Evolutionary conservation across 2,888 invertebrate genomes (phyloP).

Genomic region (Phragmatobia fuliginosa): DNA sequence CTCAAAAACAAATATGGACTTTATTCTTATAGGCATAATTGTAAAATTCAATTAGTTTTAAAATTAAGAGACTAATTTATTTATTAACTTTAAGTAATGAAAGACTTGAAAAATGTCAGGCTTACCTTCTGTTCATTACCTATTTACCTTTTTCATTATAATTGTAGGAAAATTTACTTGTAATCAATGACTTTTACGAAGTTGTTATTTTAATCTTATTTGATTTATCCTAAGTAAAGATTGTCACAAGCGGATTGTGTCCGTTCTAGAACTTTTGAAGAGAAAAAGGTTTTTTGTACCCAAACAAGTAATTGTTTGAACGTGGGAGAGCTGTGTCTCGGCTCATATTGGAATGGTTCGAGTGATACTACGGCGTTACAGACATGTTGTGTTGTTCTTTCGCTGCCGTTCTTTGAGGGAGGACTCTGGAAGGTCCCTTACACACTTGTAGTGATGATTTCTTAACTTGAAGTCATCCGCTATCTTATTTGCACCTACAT

Average conservation of each 20-base stretch:
- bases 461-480: no score
- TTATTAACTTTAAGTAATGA: conserved; percentile 74
- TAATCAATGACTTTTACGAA: not conserved
- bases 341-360: not conserved
- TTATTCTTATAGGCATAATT: conserved; percentile 38
- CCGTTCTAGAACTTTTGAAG: not conserved
- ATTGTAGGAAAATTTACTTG: conserved; percentile 7
- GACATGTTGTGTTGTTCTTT: no score
- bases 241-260: not conserved
- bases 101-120: conserved; percentile 48
- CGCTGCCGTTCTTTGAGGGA: no score
- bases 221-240: not conserved
- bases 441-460: no score
- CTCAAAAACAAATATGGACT: conserved; percentile 40
- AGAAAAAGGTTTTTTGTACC: not conserved
- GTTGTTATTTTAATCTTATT: not conserved
- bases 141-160: conserved; percentile 12
- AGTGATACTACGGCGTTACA: not conserved
- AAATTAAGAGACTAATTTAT: conserved; percentile 53
- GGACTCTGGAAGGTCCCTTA: no score
- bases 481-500: no score
- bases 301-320: not conserved
- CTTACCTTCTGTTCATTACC: conserved; percentile 32
- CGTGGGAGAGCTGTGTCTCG: not conserved
- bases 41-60: conserved; percentile 52